Evolutionary conservation across 2,797 vertebrate genomes (phyloP).

Genomic region (Nothura maculosa): DNA sequence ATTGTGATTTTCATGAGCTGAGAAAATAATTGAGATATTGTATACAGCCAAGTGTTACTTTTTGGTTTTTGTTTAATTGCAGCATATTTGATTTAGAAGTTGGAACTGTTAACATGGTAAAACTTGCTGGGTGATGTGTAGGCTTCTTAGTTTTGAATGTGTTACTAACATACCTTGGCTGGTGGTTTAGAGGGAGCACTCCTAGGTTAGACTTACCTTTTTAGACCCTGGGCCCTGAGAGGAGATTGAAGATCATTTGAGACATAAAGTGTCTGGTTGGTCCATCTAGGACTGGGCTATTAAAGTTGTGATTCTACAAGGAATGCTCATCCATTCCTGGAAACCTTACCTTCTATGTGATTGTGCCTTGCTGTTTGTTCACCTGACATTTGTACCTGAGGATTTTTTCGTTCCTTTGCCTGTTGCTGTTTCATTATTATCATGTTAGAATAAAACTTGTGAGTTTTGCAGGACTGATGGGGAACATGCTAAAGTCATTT

Average conservation of each 20-base stretch:
- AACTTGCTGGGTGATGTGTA: constrained; percentile 57
- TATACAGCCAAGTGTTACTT: constrained; percentile 41
- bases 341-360: not conserved
- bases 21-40: not conserved
- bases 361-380: not conserved
- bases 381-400: not conserved
- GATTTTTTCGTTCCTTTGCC: not conserved
- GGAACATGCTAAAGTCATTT: not conserved
- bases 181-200: constrained; percentile 60
- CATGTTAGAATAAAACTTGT: not conserved
- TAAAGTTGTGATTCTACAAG: not conserved
- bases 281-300: not conserved
- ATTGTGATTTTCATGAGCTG: constrained; percentile 38
- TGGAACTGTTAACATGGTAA: constrained; percentile 65
- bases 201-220: constrained; percentile 42
- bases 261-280: not conserved
- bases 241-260: not conserved
- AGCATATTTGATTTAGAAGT: constrained; percentile 64
- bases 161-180: constrained; percentile 66
- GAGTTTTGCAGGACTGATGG: fast-evolving
- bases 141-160: constrained; percentile 75
- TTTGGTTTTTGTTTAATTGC: constrained; percentile 54
- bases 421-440: not conserved
- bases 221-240: constrained; percentile 6
- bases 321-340: not conserved